Evolutionary conservation across 30 jellyfish, hydroid and myxozoan genomes (phyloP).

Genomic region (Rhopilema esculentum): DNA sequence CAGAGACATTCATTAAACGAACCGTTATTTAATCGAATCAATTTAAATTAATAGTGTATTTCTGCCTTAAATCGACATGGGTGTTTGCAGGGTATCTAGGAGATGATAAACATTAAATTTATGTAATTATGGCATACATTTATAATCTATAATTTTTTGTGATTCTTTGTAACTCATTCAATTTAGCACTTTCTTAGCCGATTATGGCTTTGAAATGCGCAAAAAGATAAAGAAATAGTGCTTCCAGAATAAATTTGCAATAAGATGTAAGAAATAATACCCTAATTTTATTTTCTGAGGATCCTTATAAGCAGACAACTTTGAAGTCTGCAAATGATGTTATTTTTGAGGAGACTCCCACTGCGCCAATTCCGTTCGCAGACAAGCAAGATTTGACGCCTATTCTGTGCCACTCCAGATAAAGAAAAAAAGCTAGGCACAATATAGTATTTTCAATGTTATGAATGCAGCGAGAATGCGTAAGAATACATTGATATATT

Average conservation of each 20-base stretch:
- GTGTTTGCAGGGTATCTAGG: not conserved
- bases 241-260: not conserved
- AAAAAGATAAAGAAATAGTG: not conserved
- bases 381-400: not conserved
- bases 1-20: not conserved
- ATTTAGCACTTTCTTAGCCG: not conserved
- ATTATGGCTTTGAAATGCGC: not conserved
- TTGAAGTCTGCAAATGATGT: not conserved
- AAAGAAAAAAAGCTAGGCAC: not conserved
- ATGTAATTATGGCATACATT: not conserved
- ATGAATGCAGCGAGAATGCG: too few relatives aligned
- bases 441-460: too few relatives aligned
- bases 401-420: not conserved
- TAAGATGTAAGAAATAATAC: not conserved
- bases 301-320: not conserved
- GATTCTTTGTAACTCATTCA: not conserved
- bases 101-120: not conserved
- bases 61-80: not conserved
- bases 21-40: not conserved
- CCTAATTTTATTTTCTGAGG: not conserved
- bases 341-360: not conserved
- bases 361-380: not conserved
- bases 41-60: too few relatives aligned
- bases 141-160: not conserved
- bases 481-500: too few relatives aligned